Percentiles rank a stretch among this genome's conserved stretches.
Evolutionary conservation across 2,113 vertebrate genomes (phyloP).

Genomic region (Coptodon rendalli): DNA sequence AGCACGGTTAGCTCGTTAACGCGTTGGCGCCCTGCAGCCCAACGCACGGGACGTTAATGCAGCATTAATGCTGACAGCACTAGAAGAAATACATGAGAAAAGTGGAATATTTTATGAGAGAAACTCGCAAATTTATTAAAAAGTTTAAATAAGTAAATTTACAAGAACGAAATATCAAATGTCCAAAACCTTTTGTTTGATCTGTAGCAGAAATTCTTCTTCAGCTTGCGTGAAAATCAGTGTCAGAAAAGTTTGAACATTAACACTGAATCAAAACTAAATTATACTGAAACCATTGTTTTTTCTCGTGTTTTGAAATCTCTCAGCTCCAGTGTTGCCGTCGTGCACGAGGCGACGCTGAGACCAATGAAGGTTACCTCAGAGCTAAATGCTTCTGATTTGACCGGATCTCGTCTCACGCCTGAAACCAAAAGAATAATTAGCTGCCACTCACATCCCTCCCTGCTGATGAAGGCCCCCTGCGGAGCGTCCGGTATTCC

Average conservation of each 20-base stretch:
- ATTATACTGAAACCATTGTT: accelerated
- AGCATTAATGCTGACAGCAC: not conserved
- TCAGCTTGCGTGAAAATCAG: accelerated
- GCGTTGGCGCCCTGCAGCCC: accelerated
- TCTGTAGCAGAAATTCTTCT: not conserved
- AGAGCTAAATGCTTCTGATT: not conserved
- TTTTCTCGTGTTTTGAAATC: not conserved
- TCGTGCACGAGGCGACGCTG: not conserved
- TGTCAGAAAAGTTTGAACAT: not conserved
- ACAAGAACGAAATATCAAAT: not conserved
- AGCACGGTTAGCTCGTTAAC: not conserved
- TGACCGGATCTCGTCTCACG: not conserved
- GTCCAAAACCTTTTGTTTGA: not conserved
- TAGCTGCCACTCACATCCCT: conserved; percentile 84
- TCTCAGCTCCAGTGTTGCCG: not conserved
- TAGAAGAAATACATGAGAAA: not conserved
- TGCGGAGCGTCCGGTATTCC: conserved; percentile 91
- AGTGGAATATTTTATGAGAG: not conserved
- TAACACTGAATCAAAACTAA: accelerated
- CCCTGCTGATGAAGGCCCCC: conserved; percentile 95
- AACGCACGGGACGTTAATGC: accelerated
- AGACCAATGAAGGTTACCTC: not conserved
- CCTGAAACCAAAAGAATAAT: not conserved
- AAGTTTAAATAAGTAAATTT: not conserved
- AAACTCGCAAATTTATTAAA: not conserved